Evolutionary conservation across 2,888 invertebrate genomes (phyloP).

Genomic region (Pollenia labialis): DNA sequence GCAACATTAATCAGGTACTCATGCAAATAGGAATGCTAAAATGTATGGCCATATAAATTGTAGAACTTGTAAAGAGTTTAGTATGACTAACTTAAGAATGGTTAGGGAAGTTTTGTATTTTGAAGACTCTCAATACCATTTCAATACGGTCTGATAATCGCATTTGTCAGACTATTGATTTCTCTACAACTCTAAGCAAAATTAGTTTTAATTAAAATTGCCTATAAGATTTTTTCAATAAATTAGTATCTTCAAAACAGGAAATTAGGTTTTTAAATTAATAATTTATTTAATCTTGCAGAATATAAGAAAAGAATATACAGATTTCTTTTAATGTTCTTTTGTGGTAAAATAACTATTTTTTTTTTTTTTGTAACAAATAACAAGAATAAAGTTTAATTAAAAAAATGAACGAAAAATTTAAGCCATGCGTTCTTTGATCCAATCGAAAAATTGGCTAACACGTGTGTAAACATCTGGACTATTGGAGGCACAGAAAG

Average conservation of each 20-base stretch:
- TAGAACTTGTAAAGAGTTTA: conserved; percentile 3
- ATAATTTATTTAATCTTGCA: not conserved
- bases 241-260: not conserved
- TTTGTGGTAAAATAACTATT: conserved; percentile 35
- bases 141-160: not conserved
- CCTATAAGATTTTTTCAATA: not conserved
- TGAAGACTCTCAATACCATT: not conserved
- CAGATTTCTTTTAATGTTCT: conserved; percentile 44
- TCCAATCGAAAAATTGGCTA: conserved; percentile 82
- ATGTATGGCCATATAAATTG: not conserved
- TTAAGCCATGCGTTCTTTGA: conserved; percentile 77
- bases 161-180: conserved; percentile 21
- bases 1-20: not conserved
- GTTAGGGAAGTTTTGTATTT: conserved; percentile 12
- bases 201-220: not conserved
- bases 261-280: not conserved
- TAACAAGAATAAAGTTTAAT: not conserved
- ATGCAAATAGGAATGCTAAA: not conserved
- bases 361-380: not conserved
- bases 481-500: conserved; percentile 81
- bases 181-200: not conserved
- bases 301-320: not conserved
- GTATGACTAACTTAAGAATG: conserved; percentile 14
- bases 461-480: conserved; percentile 84
- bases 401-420: not conserved